Base-by-base conservation (phyloP, 2,888 invertebrate genomes). In the Tetramorium bicarinatum region DNA sequence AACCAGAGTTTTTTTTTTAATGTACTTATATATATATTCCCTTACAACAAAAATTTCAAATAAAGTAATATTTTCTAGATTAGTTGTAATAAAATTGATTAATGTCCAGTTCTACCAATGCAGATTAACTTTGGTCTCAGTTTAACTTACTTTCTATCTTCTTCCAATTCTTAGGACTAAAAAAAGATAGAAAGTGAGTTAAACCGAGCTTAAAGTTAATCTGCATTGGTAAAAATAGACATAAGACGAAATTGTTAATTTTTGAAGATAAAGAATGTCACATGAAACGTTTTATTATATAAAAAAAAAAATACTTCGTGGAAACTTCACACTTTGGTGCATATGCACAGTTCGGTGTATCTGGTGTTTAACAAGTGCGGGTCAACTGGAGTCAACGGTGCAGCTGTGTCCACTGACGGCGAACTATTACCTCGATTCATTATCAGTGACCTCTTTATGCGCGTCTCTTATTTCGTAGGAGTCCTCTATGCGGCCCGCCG, bases 371-470 rank as follows among this genome's bases (percentile, higher is more conserved):
- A 93, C 92, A 92, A 92, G 82, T 86, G 54, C 84, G 90, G 93
- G 93, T 94, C 91, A 94, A 94, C 90, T 92, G 91, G 91, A 91
- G 94, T 93, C 91, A 94, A 94, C 86, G 91, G 88, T 75, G 90
- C 92, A 93, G 93, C 92, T 94, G 93, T 91, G 91, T 87, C 90
- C 86, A 90, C 82, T 76, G 71, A 83, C 83, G 38, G 59, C 76
- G 84, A 81, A 75, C 82, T 81, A 83, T 87, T 91, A 87, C 85
- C 91, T 85, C 91, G 85, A 85, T 87, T 91, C 88, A 88, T 91
- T 91, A 89, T 91, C 88, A 54, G 88, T 80, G 85, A 62, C 44
- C 79, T 54, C 61, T 80, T 74, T 83, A 79, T 47, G 77, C 59
- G 56, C 67, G 74, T 72, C 69, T 72, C 66, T 75, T 34, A 61